These are phyloP conservation scores for Brachirus orientalis DNA, from an alignment of 2,113 vertebrate species.

Conservation along the genomic window DNA sequence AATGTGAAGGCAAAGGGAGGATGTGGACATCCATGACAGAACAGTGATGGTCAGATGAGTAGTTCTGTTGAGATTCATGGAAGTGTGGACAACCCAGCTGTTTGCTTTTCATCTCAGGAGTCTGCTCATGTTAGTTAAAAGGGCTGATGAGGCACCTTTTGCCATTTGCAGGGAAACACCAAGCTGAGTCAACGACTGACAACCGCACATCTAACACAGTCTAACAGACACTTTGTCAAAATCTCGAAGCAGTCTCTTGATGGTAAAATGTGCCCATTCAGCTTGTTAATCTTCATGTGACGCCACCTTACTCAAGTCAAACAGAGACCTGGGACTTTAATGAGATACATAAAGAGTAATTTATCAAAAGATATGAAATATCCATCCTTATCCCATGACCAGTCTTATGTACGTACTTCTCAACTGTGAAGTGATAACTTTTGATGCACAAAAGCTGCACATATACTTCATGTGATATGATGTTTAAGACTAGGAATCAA, in stretches of 20 bases:
- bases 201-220: constrained; percentile 24
- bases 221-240: constrained; percentile 49
- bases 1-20: constrained; percentile 51
- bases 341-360: no score
- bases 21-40: constrained; percentile 50
- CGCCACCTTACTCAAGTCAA: constrained; percentile 35
- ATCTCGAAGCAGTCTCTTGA: constrained; percentile 41
- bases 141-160: constrained; percentile 70
- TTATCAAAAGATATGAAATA: no score
- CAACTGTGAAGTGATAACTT: neutral
- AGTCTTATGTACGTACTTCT: no score
- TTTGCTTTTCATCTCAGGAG: constrained; percentile 53
- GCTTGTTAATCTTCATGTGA: constrained; percentile 56
- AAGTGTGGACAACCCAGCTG: constrained; percentile 63
- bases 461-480: neutral
- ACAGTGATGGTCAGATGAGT: constrained; percentile 59
- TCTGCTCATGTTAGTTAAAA: constrained; percentile 36
- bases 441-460: neutral
- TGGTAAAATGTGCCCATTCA: constrained; percentile 42
- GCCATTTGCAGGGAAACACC: constrained; percentile 50
- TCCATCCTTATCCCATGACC: no score
- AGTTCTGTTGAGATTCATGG: constrained; percentile 53
- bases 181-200: constrained; percentile 58
- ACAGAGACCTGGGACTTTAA: constrained; percentile 7
- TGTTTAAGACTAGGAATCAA: constrained; percentile 1